phyloP scores from a whole-genome alignment of 2,113 vertebrate genomes.

The Neotoma lepida region DNA sequence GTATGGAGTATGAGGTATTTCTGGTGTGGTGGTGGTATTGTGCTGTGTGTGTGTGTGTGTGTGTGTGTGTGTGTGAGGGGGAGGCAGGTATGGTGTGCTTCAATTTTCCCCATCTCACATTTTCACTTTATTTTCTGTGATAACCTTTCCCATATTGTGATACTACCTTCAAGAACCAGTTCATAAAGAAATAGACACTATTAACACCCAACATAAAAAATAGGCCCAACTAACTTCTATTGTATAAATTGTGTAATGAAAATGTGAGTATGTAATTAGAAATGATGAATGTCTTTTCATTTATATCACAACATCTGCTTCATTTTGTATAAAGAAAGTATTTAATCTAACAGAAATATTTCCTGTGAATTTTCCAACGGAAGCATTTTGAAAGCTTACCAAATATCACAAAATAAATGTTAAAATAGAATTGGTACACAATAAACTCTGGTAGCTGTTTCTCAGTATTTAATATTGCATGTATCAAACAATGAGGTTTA shows the following conservation, averaged over 20 bases:
- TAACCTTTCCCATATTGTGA: background rate
- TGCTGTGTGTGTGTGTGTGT: background rate
- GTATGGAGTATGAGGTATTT: background rate
- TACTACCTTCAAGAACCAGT: background rate
- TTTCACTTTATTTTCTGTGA: background rate
- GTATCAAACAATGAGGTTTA: background rate
- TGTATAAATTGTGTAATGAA: background rate
- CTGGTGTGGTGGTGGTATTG: background rate
- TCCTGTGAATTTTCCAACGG: background rate
- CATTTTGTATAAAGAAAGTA: background rate
- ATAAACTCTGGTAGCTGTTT: constrained; percentile 38
- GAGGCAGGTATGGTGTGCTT: background rate
- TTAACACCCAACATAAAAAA: background rate
- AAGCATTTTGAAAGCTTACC: constrained; percentile 1
- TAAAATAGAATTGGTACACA: background rate
- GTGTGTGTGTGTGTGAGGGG: background rate
- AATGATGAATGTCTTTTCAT: background rate
- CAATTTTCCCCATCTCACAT: background rate
- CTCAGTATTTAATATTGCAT: constrained; percentile 50
- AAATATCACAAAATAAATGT: constrained; percentile 26
- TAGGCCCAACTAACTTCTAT: background rate
- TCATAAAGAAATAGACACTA: background rate
- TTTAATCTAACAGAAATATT: background rate
- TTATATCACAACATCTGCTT: background rate
- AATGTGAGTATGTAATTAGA: background rate